Base-by-base conservation (phyloP, 2,113 vertebrate genomes). In the Ceyx cyanopectus region DNA sequence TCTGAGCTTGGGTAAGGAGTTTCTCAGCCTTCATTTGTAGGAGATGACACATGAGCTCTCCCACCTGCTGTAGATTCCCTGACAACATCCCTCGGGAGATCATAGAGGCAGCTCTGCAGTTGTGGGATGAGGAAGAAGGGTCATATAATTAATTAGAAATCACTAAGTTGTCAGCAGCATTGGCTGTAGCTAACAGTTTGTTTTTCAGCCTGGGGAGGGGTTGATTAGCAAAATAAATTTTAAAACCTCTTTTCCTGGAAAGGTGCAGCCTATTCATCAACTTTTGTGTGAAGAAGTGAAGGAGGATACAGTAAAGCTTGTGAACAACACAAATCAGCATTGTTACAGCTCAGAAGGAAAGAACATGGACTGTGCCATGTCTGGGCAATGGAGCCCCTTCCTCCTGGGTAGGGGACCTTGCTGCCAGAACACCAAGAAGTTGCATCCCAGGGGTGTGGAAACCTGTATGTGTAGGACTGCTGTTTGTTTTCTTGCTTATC, bases 21-120 rank as follows among this genome's bases (percentile, higher is more conserved):
- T 53, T 73, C 57, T 80, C 60, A 87, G 84, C 63, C 75, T 82
- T 72, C 75, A 48, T 85, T 92, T 82, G 81, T n/a, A 70, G 43
- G 53, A 78, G 75, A 73, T 87, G 94, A 93, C 79, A 95, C 81
- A 66, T 82, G 91, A 95, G 75, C 85, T 89, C 30, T 93, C 51
- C 81, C 95, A 96, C 92, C 95, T 96, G 94, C 81, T 91, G 37
- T 50, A 90, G 74, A 84, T 79, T 90, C 93, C 62, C 45, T 68
- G 54, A 81, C 77, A 58, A 41, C n/a, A 32, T 54, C 86, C 63
- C 84, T 58, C 62, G 74, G 53, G 86, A 95, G 37, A 76, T 46
- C 37, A 43, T 20, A 90, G 87, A 84, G 56, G n/a, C 78, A 95
- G 37, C 45, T 81, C 75, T 32, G 50, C 30, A 53, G 65, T 87